phyloP scores from a whole-genome alignment of 2,888 invertebrate species.

The Platycheirus albimanus region DNA sequence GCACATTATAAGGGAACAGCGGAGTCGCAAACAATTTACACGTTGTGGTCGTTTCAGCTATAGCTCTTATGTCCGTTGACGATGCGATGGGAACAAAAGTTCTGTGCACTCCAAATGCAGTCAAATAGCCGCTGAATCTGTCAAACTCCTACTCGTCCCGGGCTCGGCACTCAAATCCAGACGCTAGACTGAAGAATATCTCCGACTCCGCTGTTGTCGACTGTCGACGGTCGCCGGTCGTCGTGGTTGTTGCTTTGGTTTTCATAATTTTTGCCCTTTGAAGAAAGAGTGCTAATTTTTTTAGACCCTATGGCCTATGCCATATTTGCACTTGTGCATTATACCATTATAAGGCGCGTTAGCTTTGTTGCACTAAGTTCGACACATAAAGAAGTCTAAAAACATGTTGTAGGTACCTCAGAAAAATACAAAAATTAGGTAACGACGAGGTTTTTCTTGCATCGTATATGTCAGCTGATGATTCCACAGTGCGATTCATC shows the following conservation, averaged over 20 bases:
- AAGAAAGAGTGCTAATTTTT: slow-evolving; percentile 42
- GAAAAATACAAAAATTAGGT: too few species aligned
- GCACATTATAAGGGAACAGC: slow-evolving; percentile 39
- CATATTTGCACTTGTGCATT: neutral
- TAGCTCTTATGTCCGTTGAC: slow-evolving; percentile 37
- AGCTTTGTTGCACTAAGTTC: neutral
- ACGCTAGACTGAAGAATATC: neutral
- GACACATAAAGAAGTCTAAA: slow-evolving; percentile 5
- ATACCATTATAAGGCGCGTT: neutral
- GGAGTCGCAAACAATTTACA: slow-evolving; percentile 71
- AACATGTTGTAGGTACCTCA: too few species aligned
- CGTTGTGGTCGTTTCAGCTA: slow-evolving; percentile 53
- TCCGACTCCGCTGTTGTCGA: neutral
- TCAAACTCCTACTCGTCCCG: slow-evolving; percentile 52
- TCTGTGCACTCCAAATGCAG: slow-evolving; percentile 43
- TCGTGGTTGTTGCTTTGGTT: slow-evolving; percentile 19
- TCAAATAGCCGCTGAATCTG: slow-evolving; percentile 45
- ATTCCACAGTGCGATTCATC: too few species aligned
- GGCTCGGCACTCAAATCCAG: neutral
- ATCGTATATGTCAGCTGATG: too few species aligned
- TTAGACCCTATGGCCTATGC: neutral
- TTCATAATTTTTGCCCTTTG: slow-evolving; percentile 38
- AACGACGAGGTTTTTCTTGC: too few species aligned
- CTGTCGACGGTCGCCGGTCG: too few species aligned
- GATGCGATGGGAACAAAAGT: slow-evolving; percentile 48